Conservation (phyloP, 2,113 vertebrate genomes). For the Chascanopsetta lugubris region DNA sequence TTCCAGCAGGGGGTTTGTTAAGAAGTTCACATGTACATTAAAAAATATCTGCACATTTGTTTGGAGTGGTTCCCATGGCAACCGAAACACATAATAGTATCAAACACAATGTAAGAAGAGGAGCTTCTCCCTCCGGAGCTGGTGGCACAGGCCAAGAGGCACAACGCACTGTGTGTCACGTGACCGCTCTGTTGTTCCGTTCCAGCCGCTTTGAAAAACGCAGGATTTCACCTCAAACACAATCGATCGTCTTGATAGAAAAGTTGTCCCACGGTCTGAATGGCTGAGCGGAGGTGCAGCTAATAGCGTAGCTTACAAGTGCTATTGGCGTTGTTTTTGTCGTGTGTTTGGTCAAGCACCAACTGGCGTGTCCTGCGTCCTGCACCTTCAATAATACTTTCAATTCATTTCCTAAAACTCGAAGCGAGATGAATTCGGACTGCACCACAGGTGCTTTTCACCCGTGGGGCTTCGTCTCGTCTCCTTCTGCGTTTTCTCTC, state of each 20-base stretch:
- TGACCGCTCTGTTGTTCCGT: conserved; percentile 24
- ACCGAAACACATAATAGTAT: conserved; percentile 1
- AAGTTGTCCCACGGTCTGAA: no score
- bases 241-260: no score
- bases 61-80: conserved; percentile 25
- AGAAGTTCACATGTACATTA: conserved; percentile 20
- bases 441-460: no score
- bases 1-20: conserved; percentile 26
- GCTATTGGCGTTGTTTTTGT: no score
- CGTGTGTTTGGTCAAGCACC: neutral
- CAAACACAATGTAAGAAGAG: conserved; percentile 3
- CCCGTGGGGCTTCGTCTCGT: neutral
- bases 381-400: no score
- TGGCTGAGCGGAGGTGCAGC: no score
- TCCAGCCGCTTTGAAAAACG: conserved; percentile 11
- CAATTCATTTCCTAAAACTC: neutral
- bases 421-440: neutral
- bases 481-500: conserved; percentile 1
- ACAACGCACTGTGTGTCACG: conserved; percentile 1
- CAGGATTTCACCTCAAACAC: no score
- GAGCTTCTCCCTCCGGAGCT: conserved; percentile 17
- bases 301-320: no score
- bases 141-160: conserved; percentile 22
- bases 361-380: no score
- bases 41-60: conserved; percentile 15